phyloP scores from a whole-genome alignment of 37 sponge, comb jelly and placozoan genomes.

The Spongilla lacustris region DNA sequence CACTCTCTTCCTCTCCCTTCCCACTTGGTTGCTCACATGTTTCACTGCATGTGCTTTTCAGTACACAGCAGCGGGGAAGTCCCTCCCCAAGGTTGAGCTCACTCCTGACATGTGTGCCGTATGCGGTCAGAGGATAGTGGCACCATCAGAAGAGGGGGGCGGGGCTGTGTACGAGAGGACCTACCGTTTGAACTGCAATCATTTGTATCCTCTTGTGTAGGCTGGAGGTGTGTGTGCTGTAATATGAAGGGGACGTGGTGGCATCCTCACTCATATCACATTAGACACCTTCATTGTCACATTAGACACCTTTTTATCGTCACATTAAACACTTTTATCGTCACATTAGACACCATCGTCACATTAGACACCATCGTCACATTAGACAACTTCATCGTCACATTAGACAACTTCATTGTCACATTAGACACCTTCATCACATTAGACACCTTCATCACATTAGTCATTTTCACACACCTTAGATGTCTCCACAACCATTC shows the following conservation, averaged over 20 bases:
- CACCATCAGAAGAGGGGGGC: constrained; percentile 22
- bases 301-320: too few relatives aligned
- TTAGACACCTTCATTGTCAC: too few relatives aligned
- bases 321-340: too few relatives aligned
- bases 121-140: constrained; percentile 81
- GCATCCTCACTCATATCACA: neutral
- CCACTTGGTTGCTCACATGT: neutral
- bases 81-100: constrained; percentile 68
- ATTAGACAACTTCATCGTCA: too few relatives aligned
- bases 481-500: too few relatives aligned
- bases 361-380: too few relatives aligned
- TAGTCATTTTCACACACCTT: neutral
- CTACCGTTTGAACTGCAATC: constrained; percentile 88
- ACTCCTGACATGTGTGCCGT: constrained; percentile 89
- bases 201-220: constrained; percentile 81
- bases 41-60: neutral
- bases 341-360: too few relatives aligned
- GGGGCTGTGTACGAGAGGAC: constrained; percentile 62
- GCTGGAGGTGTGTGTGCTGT: neutral
- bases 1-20: too few relatives aligned
- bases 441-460: neutral
- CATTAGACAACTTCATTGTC: too few relatives aligned
- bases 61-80: constrained; percentile 64
- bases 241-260: neutral
- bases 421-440: neutral